A percentile compares a stretch with the other conserved stretches of the same genome.
phyloP scores from a whole-genome alignment of 2,797 vertebrate genomes.

The Chloroceryle inda region DNA sequence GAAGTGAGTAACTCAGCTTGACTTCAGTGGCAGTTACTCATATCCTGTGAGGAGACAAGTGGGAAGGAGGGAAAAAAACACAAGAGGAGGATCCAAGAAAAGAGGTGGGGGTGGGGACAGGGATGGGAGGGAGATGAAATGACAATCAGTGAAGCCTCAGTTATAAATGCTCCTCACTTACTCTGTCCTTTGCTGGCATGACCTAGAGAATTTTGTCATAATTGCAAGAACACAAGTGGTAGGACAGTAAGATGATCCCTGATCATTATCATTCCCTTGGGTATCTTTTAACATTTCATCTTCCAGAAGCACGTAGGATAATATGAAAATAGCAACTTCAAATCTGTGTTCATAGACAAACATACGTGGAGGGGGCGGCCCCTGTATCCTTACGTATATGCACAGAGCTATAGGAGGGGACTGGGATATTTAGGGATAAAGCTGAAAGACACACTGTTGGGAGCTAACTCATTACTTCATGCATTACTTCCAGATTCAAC shows the following conservation, averaged over 20 bases:
- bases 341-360: not conserved
- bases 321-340: not conserved
- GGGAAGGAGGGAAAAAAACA: not conserved
- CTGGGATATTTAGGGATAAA: not conserved
- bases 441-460: not conserved
- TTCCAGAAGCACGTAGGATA: not conserved
- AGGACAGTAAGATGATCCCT: not conserved
- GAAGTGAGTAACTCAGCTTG: constrained; percentile 62
- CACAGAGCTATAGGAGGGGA: not conserved
- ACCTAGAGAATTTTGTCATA: not conserved
- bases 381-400: not conserved
- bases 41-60: constrained; percentile 55
- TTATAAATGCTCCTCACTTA: not conserved
- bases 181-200: not conserved
- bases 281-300: not conserved
- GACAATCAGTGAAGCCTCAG: not conserved
- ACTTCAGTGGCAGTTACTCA: constrained; percentile 56
- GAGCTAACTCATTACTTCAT: not conserved
- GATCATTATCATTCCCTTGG: not conserved
- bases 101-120: not conserved
- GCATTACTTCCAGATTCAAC: not conserved
- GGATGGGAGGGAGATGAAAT: not conserved
- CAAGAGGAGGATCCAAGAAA: not conserved
- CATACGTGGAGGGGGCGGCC: fast-evolving
- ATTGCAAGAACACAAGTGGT: not conserved